Evolutionary conservation across 2,888 invertebrate genomes (phyloP).

Genomic region (Lasius fuliginosus): DNA sequence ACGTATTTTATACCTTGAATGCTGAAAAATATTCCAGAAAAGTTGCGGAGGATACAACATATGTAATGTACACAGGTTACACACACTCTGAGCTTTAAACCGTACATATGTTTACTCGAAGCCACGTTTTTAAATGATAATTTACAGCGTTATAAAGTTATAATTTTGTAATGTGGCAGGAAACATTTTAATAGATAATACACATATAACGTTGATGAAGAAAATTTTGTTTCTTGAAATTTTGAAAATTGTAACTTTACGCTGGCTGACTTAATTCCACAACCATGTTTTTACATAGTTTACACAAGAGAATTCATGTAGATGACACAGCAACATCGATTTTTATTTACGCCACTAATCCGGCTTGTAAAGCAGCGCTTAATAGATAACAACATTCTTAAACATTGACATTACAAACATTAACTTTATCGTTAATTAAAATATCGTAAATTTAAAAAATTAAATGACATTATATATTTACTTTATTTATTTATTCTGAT

Average conservation of each 20-base stretch:
- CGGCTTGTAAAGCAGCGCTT: neutral
- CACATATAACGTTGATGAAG: slow-evolving; percentile 10
- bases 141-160: slow-evolving; percentile 14
- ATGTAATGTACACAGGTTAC: neutral
- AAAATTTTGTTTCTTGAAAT: slow-evolving; percentile 3
- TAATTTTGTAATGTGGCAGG: slow-evolving; percentile 12
- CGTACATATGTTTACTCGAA: slow-evolving; percentile 3
- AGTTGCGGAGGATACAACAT: slow-evolving; percentile 2
- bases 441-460: neutral
- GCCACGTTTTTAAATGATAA: slow-evolving; percentile 20
- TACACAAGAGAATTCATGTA: neutral
- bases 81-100: neutral
- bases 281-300: neutral
- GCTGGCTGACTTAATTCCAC: neutral
- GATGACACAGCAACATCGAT: neutral
- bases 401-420: slow-evolving; percentile 23
- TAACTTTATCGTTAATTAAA: neutral
- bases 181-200: slow-evolving; percentile 19
- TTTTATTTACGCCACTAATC: slow-evolving; percentile 16
- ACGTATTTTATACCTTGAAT: slow-evolving; percentile 7
- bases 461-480: slow-evolving; percentile 15
- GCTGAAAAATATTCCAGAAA: slow-evolving; percentile 11
- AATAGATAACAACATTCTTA: slow-evolving; percentile 8
- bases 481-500: neutral
- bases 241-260: neutral